Base-by-base conservation (phyloP, 2,888 invertebrate genomes). In the Marasmarcha lunaedactyla region DNA sequence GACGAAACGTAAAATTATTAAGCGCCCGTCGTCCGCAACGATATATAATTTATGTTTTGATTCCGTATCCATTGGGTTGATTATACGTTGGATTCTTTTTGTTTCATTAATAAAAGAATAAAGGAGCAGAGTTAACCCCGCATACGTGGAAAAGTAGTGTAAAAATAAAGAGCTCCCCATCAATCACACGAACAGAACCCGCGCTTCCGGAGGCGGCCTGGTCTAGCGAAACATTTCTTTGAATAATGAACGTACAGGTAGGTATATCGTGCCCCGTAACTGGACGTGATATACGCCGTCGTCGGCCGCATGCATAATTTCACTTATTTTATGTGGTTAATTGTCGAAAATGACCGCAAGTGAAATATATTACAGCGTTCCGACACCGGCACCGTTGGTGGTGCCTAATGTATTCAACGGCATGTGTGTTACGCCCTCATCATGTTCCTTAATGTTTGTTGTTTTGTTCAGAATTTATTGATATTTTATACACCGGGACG, bases 241-340 rank as follows among this genome's bases (percentile, higher is more conserved):
- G 83, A 81, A 83, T 83, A 83, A 83, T 83, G 73, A 81, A 83
- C 81, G 76, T 74, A 59, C 57, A 58, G 62, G 60, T 58, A 69
- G 71, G 71, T 71, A 72, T 79, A 79, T 76, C 76, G 79, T 74
- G 69, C 70, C 71, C 72, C 71, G 76, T 81, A 81, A 83, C 79
- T 83, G 78, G 83, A 81, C 81, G 81, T 83, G 81, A 83, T 83
- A 83, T 83, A 83, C 79, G 72, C 72, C 81, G 77, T 83, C 79
- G 77, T 71, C 76, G 79, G 62, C 79, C 71, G 83, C 78, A 81
- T 81, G 83, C 83, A 83, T 83, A 83, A 83, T 83, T 83, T 79
- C 73, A 81, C 83, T 81, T 81, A 83, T 79, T 81, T 81, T 79
- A 83, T 81, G 81, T 78, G 77, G 81, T 81, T 83, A 81, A 83